phyloP scores from a whole-genome alignment of 2,888 invertebrate species.

The Drosophila acutilabella region DNA sequence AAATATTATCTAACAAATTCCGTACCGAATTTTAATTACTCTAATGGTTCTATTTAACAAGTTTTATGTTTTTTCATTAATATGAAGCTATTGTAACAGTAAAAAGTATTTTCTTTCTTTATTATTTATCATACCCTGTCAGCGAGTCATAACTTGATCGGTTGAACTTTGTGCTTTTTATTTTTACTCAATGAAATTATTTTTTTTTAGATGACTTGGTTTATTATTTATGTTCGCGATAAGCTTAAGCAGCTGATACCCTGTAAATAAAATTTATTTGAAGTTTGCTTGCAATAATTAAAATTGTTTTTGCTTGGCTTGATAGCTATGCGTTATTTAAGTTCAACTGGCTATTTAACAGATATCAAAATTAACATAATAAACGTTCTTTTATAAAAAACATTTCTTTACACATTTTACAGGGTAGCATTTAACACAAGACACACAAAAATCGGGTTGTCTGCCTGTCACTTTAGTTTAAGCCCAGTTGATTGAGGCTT shows the following conservation, averaged over 20 bases:
- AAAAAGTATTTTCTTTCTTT: not conserved
- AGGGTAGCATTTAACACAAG: not conserved
- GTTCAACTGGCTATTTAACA: no score
- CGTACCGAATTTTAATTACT: conserved; percentile 8
- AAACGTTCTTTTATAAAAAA: no score
- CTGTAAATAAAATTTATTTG: not conserved
- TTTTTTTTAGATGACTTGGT: not conserved
- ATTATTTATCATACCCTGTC: not conserved
- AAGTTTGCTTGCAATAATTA: not conserved
- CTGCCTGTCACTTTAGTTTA: not conserved
- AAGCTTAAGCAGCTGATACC: not conserved
- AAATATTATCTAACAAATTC: conserved; percentile 33
- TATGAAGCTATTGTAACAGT: not conserved
- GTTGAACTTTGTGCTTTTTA: not conserved
- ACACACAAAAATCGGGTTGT: not conserved
- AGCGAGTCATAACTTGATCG: not conserved
- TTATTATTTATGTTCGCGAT: not conserved
- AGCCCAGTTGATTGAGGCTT: conserved; percentile 24
- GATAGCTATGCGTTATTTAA: no score
- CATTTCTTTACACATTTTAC: not conserved
- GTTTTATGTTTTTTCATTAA: not conserved
- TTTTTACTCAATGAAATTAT: not conserved
- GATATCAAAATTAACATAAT: no score
- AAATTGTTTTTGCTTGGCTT: no score
- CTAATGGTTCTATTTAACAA: conserved; percentile 19